Evolutionary conservation across 2,888 invertebrate species (phyloP).

Genomic region (Dinocampus coccinellae): DNA sequence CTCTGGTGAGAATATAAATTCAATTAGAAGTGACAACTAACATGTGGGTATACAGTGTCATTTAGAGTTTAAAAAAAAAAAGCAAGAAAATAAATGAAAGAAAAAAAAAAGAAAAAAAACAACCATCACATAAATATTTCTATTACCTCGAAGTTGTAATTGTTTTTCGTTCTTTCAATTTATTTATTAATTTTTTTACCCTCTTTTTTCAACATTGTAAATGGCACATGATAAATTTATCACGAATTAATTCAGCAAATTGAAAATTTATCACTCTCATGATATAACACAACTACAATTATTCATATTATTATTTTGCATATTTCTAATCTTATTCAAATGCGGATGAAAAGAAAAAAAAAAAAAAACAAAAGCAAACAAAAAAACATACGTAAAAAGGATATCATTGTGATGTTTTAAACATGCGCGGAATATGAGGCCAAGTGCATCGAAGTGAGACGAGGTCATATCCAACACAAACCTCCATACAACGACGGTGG

Average conservation of each 20-base stretch:
- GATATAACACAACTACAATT: no score
- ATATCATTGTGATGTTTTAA: background rate
- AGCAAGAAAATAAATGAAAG: no score
- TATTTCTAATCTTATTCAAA: no score
- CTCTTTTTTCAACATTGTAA: background rate
- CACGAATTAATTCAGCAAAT: conserved; percentile 9
- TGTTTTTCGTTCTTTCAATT: background rate
- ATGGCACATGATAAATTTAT: background rate
- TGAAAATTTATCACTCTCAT: background rate
- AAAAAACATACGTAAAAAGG: background rate
- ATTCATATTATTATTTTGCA: no score
- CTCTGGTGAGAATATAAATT: background rate
- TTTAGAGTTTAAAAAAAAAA: background rate
- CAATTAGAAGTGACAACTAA: background rate
- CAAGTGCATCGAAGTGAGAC: conserved; percentile 1
- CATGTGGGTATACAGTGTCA: background rate
- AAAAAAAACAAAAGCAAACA: background rate
- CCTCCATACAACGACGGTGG: background rate
- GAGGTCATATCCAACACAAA: conserved; percentile 13
- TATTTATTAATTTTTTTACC: background rate
- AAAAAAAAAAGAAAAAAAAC: no score
- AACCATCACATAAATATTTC: background rate
- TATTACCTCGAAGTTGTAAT: background rate
- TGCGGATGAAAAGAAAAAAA: background rate
- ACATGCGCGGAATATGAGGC: background rate